Percentiles rank a stretch among this genome's conserved stretches.
Conservation (phyloP, 2,113 vertebrate genomes). For the Apodemus sylvaticus region DNA sequence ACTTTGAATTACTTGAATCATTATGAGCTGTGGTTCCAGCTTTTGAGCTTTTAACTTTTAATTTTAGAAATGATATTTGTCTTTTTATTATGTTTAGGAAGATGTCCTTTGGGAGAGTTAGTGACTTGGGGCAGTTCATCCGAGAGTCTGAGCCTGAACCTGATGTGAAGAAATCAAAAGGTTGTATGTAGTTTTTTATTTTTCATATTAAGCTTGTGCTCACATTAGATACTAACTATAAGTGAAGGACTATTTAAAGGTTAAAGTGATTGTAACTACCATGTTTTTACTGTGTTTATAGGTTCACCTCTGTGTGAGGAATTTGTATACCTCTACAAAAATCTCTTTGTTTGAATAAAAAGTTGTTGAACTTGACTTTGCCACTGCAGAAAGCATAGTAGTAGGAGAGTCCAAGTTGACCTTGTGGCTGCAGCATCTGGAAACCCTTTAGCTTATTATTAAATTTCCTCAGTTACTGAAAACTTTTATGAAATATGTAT, state of each 20-base stretch:
- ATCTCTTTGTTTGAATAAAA: conserved; percentile 16
- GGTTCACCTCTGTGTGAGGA: neutral
- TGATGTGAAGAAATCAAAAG: conserved; percentile 99
- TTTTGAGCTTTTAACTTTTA: neutral
- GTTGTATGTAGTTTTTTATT: conserved; percentile 81
- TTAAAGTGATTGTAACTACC: neutral
- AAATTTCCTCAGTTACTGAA: conserved; percentile 10
- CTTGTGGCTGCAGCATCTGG: neutral
- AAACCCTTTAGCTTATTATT: neutral
- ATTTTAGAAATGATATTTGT: conserved; percentile 2
- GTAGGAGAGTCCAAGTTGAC: neutral
- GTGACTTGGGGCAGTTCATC: conserved; percentile 98
- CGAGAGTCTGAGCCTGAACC: conserved; percentile 98
- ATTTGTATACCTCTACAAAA: neutral
- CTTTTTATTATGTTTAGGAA: conserved; percentile 86
- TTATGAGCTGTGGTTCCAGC: conserved; percentile 13
- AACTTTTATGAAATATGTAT: conserved; percentile 25
- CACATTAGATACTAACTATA: neutral
- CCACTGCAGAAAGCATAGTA: neutral
- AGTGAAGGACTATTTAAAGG: neutral
- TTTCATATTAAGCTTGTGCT: neutral
- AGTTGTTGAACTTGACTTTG: neutral
- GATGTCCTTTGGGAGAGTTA: conserved; percentile 99
- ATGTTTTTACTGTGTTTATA: neutral
- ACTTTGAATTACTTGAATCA: conserved; percentile 32